Base-by-base conservation (phyloP, 2,797 vertebrate genomes). In the Erithacus rubecula region DNA sequence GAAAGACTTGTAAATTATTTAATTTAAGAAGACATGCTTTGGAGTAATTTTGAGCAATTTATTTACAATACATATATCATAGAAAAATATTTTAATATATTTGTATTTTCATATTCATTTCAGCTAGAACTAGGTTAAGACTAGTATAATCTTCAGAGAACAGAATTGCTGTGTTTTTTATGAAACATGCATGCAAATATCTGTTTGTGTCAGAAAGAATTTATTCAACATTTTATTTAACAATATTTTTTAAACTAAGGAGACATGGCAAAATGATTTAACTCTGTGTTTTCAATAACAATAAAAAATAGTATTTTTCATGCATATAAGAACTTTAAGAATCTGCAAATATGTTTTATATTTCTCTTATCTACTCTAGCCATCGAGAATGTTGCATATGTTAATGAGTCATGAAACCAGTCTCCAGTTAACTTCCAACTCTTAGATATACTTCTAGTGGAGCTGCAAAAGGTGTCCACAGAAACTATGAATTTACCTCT, bases 1-100 rank as follows among this genome's bases (percentile, higher is more conserved):
- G 34, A 58, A 96, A 95, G 53, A 70, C 80, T 96, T 89, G 65
- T 95, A 91, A 96, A 94, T 84, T 88, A 83, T 81, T 94, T 87
- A 91, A 82, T 93, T 80, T 93, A 89, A 51, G 88, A 94, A 90
- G 59, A 92, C 59, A 65, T 78, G 29, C 12, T 75, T 86, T 89
- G 27, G 68, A 79, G 41, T 75, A 6, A 84, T 92, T 86, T 94
- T 87, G 75, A 92, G 27, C 47, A 82, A 88, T 96, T 91, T 94
- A 80, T 87, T 93, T 94, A 70, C 63, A 67, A 84, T 64, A 70
- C 14, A 56, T 27, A 74, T 62, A 75, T 21, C 43, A 91, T 70
- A 90, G 44, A 36, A 74, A 87, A 84, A 94, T 65, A 71, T 32
- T 92, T 79, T 41, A 84, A 83, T 89, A 65, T 51, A 90, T 87